A percentile compares a stretch with the other conserved stretches of the same genome.
These are phyloP conservation scores for Tadarida brasiliensis DNA, from an alignment of 2,797 vertebrate species.

Conservation along the genomic window DNA sequence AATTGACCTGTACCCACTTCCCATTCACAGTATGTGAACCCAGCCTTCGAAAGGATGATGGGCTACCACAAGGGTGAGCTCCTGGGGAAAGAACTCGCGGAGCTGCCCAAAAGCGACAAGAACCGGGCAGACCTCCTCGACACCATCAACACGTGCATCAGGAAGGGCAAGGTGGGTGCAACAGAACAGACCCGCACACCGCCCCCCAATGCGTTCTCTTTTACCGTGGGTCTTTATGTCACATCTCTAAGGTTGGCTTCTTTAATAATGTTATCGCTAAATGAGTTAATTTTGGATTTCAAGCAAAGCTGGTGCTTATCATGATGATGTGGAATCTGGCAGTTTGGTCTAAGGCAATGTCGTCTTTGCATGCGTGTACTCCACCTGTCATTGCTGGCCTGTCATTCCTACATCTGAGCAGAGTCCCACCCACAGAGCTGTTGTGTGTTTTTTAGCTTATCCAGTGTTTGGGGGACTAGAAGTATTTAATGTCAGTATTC, in stretches of 20 bases:
- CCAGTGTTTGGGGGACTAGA: background rate
- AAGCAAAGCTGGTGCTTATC: background rate
- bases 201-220: rapidly evolving
- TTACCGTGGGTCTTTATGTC: background rate
- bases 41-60: constrained; percentile 97
- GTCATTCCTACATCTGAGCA: background rate
- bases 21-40: constrained; percentile 95
- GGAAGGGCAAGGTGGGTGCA: constrained; percentile 94
- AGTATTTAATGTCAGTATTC: background rate
- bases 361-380: background rate
- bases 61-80: constrained; percentile 96
- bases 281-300: background rate
- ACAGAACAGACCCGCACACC: rapidly evolving
- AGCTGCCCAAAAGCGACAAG: constrained; percentile 95
- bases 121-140: constrained; percentile 94
- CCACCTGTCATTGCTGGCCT: background rate
- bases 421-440: background rate
- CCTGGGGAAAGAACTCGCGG: constrained; percentile 94
- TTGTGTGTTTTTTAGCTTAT: background rate
- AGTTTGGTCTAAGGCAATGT: background rate
- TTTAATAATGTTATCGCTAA: background rate
- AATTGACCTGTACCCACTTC: constrained; percentile 67
- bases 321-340: background rate
- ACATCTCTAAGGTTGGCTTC: background rate
- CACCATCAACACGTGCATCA: constrained; percentile 95